Evolutionary conservation across 2,888 invertebrate genomes (phyloP).

Genomic region (Smittia sp.): DNA sequence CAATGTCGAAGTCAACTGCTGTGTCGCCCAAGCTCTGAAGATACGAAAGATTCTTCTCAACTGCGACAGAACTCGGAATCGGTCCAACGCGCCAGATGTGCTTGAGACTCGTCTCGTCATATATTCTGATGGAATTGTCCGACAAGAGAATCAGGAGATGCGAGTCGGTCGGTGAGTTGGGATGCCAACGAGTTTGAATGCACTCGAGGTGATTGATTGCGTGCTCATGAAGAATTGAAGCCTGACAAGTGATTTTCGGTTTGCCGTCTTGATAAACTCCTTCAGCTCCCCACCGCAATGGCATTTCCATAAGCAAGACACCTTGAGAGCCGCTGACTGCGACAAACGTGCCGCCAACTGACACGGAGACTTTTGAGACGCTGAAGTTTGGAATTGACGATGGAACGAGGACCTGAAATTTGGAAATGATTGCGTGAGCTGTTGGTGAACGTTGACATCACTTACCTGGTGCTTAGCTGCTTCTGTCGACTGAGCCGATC

Average conservation of each 20-base stretch:
- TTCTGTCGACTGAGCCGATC: slow-evolving; percentile 52
- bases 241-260: slow-evolving; percentile 66
- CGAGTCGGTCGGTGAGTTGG: slow-evolving; percentile 66
- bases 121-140: slow-evolving; percentile 63
- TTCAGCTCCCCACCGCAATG: slow-evolving; percentile 65
- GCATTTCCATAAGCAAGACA: slow-evolving; percentile 65
- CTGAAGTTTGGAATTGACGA: slow-evolving; percentile 63
- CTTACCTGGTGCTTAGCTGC: slow-evolving; percentile 56
- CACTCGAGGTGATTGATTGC: slow-evolving; percentile 69
- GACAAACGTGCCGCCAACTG: slow-evolving; percentile 62
- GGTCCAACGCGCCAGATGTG: slow-evolving; percentile 58
- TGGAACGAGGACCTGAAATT: slow-evolving; percentile 62
- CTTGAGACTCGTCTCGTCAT: slow-evolving; percentile 51
- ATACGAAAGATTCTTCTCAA: slow-evolving; percentile 43
- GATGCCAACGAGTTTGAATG: slow-evolving; percentile 80
- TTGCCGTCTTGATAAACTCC: slow-evolving; percentile 65
- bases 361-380: slow-evolving; percentile 63
- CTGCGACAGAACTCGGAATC: slow-evolving; percentile 45
- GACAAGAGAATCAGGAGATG: slow-evolving; percentile 79
- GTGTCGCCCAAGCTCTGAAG: slow-evolving; percentile 72
- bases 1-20: slow-evolving; percentile 84
- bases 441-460: background rate
- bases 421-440: too few species aligned
- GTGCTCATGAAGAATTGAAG: slow-evolving; percentile 69
- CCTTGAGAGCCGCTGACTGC: slow-evolving; percentile 65